Conservation (phyloP, 2,113 vertebrate species). For the Varanus komodoensis region DNA sequence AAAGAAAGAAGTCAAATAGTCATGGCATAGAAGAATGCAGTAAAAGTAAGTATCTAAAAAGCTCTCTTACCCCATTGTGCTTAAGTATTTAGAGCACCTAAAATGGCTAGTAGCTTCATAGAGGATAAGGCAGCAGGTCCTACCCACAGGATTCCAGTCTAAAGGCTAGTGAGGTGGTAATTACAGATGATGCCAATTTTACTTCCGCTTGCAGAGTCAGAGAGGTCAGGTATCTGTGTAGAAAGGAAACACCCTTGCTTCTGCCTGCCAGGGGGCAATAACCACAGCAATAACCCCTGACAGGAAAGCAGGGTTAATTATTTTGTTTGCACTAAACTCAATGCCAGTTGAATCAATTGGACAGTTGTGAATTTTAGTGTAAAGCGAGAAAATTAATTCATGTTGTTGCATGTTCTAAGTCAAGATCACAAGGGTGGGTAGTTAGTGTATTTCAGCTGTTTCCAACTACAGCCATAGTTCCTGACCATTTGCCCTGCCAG, state of each 20-base stretch:
- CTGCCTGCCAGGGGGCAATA: not conserved
- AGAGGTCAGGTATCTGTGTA: not conserved
- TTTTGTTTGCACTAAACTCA: not conserved
- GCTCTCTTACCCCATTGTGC: not conserved
- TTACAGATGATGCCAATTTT: not conserved
- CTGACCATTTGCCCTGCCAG: too few relatives aligned
- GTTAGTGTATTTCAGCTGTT: too few relatives aligned
- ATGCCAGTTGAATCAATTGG: not conserved
- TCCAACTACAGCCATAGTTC: too few relatives aligned
- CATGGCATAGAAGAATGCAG: not conserved
- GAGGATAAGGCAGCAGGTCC: not conserved
- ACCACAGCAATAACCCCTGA: not conserved
- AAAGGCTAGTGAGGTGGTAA: not conserved
- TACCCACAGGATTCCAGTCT: not conserved
- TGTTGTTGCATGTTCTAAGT: not conserved
- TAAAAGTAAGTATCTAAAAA: not conserved
- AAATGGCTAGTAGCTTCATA: too few relatives aligned
- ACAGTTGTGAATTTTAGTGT: too few relatives aligned
- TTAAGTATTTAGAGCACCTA: not conserved
- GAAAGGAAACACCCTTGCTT: not conserved
- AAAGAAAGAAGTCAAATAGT: not conserved
- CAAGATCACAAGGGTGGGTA: too few relatives aligned
- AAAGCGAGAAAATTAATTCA: not conserved
- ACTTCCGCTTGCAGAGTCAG: not conserved
- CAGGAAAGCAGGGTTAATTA: not conserved